Conservation (phyloP, 2,113 vertebrate species). For the Anoplopoma fimbria region DNA sequence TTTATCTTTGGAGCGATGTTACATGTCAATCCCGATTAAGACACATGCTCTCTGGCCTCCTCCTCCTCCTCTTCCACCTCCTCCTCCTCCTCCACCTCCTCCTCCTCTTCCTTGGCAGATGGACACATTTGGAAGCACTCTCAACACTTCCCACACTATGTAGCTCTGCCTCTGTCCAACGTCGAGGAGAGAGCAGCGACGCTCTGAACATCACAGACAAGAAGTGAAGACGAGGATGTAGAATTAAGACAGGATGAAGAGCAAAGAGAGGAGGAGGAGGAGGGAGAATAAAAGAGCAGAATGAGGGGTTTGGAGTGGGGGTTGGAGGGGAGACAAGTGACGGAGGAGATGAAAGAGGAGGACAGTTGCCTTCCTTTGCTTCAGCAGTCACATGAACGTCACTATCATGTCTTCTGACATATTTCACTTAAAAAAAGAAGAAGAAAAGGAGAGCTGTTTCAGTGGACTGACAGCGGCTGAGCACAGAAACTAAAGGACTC, state of each 20-base stretch:
- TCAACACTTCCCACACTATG: conserved; percentile 63
- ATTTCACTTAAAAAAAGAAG: neutral
- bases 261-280: conserved; percentile 22
- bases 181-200: conserved; percentile 24
- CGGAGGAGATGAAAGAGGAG: conserved; percentile 57
- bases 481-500: no score
- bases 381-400: conserved; percentile 45
- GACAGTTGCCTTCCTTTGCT: conserved; percentile 57
- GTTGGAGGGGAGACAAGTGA: conserved; percentile 54
- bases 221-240: conserved; percentile 31
- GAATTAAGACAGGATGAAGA: conserved; percentile 33
- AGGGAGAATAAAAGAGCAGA: conserved; percentile 27
- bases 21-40: conserved; percentile 65
- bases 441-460: no score
- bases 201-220: conserved; percentile 7
- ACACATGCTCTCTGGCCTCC: conserved; percentile 57
- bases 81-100: conserved; percentile 22
- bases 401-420: conserved; percentile 39
- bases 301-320: conserved; percentile 38
- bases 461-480: no score
- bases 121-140: conserved; percentile 54
- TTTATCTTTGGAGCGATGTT: conserved; percentile 43
- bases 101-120: conserved; percentile 61
- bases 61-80: conserved; percentile 28
- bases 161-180: conserved; percentile 38